These are phyloP conservation scores for Anhinga rufa DNA, from an alignment of 2,113 vertebrate species.

Conservation along the genomic window DNA sequence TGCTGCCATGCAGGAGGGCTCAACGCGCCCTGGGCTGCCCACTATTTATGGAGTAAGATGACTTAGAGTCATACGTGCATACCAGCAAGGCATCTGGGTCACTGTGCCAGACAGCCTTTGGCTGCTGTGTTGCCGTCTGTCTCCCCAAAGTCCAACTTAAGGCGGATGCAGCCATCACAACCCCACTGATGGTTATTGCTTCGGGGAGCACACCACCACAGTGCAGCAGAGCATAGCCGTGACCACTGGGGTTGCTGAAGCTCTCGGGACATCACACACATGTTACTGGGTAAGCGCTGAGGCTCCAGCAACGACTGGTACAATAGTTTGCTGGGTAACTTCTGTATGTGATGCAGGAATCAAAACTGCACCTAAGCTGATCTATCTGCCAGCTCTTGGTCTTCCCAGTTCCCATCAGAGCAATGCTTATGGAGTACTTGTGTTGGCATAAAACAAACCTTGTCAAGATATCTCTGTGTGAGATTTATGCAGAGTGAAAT, in stretches of 20 bases:
- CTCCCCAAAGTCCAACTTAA: background rate
- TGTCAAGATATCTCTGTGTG: conserved; percentile 59
- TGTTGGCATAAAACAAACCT: conserved; percentile 61
- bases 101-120: background rate
- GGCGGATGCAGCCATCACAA: background rate
- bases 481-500: conserved; percentile 67
- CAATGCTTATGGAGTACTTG: conserved; percentile 50
- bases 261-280: background rate
- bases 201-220: background rate
- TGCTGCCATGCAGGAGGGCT: background rate
- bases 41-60: background rate
- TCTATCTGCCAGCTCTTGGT: conserved; percentile 43
- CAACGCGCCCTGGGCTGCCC: background rate
- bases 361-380: conserved; percentile 7
- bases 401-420: conserved; percentile 44
- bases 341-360: background rate
- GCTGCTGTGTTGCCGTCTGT: background rate
- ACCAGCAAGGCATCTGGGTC: background rate
- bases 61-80: background rate
- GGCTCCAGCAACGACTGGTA: background rate
- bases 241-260: background rate
- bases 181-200: background rate
- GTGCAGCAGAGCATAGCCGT: background rate
- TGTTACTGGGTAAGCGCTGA: background rate
- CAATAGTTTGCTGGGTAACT: background rate